Conservation (phyloP, 2,888 invertebrate genomes). For the Phyllotreta striolata region DNA sequence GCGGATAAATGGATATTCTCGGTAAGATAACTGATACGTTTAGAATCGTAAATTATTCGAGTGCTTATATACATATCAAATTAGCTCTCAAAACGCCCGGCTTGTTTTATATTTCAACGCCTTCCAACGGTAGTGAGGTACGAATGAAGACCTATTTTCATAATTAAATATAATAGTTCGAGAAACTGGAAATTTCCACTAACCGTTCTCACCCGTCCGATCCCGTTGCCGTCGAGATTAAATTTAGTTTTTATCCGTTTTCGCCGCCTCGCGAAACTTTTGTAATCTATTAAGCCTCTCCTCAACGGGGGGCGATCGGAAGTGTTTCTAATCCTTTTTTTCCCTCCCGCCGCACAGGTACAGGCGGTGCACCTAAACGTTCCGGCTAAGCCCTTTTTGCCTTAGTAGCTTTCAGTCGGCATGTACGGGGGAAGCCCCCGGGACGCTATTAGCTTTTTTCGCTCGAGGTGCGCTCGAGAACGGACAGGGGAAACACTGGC, state of each 20-base stretch:
- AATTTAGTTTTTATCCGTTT: constrained; percentile 22
- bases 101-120: too few relatives aligned
- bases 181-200: not conserved
- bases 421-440: constrained; percentile 17
- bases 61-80: too few relatives aligned
- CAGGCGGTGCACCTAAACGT: too few relatives aligned
- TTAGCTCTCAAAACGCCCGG: too few relatives aligned
- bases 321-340: constrained; percentile 32
- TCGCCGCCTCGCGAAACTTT: constrained; percentile 24
- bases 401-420: too few relatives aligned
- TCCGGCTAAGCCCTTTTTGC: constrained; percentile 26
- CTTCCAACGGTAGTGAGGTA: too few relatives aligned
- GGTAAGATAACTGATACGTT: too few relatives aligned
- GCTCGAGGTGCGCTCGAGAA: constrained; percentile 22
- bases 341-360: not conserved
- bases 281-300: constrained; percentile 32
- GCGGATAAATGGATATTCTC: too few relatives aligned
- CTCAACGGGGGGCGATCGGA: constrained; percentile 26
- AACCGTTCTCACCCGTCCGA: constrained; percentile 3
- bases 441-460: constrained; percentile 38
- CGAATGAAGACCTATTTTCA: too few relatives aligned
- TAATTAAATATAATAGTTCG: too few relatives aligned
- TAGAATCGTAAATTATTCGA: too few relatives aligned
- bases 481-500: constrained; percentile 15
- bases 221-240: constrained; percentile 25